A percentile compares a stretch with the other conserved stretches of the same genome.
Evolutionary conservation across 2,888 invertebrate genomes (phyloP).

Genomic region (Pollenia griseotomentosa): DNA sequence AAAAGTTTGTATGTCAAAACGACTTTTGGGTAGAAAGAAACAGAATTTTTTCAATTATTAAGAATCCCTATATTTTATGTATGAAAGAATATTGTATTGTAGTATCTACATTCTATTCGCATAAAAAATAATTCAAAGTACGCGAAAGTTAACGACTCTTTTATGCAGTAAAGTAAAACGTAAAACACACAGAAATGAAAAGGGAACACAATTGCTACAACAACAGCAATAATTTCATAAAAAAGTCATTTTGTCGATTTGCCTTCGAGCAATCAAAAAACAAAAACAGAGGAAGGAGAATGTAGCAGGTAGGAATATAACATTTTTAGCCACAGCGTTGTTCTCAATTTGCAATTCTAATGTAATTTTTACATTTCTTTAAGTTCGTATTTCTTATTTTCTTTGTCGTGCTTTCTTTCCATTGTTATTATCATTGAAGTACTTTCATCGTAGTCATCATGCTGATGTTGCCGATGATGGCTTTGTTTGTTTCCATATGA

Average conservation of each 20-base stretch:
- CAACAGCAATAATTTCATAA: slow-evolving; percentile 65
- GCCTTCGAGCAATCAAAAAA: slow-evolving; percentile 28
- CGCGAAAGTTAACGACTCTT: slow-evolving; percentile 10
- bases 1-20: too few species aligned
- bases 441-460: slow-evolving; percentile 39
- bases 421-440: slow-evolving; percentile 41
- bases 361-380: slow-evolving; percentile 79
- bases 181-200: slow-evolving; percentile 20
- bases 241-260: slow-evolving; percentile 51
- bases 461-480: slow-evolving; percentile 3
- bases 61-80: too few species aligned
- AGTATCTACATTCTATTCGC: too few species aligned
- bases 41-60: too few species aligned
- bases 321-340: slow-evolving; percentile 46
- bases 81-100: too few species aligned
- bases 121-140: slow-evolving; percentile 25
- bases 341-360: slow-evolving; percentile 82
- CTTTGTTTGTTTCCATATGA: slow-evolving; percentile 53
- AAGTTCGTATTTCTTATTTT: slow-evolving; percentile 31
- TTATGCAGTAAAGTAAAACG: background rate
- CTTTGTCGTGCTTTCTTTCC: background rate
- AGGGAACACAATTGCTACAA: slow-evolving; percentile 32
- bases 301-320: background rate
- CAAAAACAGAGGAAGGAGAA: background rate
- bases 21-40: too few species aligned